Evolutionary conservation across 2,888 invertebrate genomes (phyloP).

Genomic region (Caenorhabditis sp.): DNA sequence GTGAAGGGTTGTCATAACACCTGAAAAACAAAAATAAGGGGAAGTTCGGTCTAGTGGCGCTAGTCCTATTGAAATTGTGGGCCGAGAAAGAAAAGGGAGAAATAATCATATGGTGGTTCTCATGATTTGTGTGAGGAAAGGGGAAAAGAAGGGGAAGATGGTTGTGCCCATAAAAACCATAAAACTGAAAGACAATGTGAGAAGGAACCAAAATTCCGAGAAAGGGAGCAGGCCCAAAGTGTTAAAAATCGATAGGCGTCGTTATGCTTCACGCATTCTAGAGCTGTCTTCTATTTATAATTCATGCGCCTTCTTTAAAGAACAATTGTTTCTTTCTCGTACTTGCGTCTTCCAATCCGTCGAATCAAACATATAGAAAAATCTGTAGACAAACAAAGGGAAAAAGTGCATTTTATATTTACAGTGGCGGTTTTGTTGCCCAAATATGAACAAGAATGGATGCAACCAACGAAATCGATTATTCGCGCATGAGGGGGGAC

Average conservation of each 20-base stretch:
- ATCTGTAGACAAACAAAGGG: background rate
- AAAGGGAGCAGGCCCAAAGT: background rate
- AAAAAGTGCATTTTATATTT: background rate
- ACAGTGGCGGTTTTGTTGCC: slow-evolving; percentile 22
- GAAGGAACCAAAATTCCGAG: background rate
- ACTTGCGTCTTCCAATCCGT: background rate
- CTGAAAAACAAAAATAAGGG: slow-evolving; percentile 19
- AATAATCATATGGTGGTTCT: background rate
- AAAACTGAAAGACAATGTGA: background rate
- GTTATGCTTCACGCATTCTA: background rate
- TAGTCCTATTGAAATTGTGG: background rate
- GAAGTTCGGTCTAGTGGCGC: background rate
- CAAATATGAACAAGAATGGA: background rate
- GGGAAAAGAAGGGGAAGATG: background rate
- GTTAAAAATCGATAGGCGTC: slow-evolving; percentile 14
- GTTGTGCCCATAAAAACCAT: background rate
- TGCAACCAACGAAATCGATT: slow-evolving; percentile 25
- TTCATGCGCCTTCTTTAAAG: slow-evolving; percentile 6
- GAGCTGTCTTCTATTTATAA: slow-evolving; percentile 1
- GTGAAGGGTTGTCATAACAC: slow-evolving; percentile 68
- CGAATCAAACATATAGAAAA: background rate
- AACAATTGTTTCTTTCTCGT: too few relatives aligned
- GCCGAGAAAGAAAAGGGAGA: background rate
- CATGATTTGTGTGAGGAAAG: slow-evolving; percentile 1
- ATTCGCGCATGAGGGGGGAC: slow-evolving; percentile 10